Percentiles rank a stretch among this genome's conserved stretches.
These are phyloP conservation scores for Chrysomallon squamiferum DNA, from an alignment of 1,140 invertebrate genomes.

Conservation along the genomic window DNA sequence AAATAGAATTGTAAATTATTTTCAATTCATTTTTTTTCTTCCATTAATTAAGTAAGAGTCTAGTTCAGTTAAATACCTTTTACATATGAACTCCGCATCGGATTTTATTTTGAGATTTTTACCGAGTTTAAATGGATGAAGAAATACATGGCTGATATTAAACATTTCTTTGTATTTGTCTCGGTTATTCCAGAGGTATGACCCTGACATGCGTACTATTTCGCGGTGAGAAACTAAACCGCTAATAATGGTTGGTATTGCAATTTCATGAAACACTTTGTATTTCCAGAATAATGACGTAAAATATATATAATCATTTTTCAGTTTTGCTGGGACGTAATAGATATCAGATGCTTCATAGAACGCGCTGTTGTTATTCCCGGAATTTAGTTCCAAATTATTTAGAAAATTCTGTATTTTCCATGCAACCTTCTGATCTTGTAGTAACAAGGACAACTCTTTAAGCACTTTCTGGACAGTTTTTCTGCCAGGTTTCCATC, in stretches of 20 bases:
- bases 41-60: too few species aligned
- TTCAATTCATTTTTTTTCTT: too few species aligned
- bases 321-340: neutral
- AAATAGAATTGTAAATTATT: too few species aligned
- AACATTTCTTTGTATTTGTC: too few species aligned
- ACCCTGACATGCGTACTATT: neutral
- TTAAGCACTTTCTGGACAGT: neutral
- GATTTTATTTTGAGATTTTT: too few species aligned
- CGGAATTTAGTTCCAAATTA: neutral
- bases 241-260: neutral
- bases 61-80: too few species aligned
- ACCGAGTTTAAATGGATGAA: too few species aligned
- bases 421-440: neutral
- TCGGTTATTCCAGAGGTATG: slow-evolving; percentile 3
- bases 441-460: neutral
- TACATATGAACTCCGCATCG: too few species aligned
- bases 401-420: slow-evolving; percentile 2
- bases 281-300: neutral
- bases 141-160: too few species aligned
- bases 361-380: neutral
- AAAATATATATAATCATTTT: neutral
- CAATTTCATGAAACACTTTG: slow-evolving; percentile 3
- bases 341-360: slow-evolving; percentile 11
- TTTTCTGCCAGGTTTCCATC: neutral
- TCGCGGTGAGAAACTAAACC: neutral